These are phyloP conservation scores for Bettongia penicillata DNA, from an alignment of 2,113 vertebrate species.

Conservation along the genomic window DNA sequence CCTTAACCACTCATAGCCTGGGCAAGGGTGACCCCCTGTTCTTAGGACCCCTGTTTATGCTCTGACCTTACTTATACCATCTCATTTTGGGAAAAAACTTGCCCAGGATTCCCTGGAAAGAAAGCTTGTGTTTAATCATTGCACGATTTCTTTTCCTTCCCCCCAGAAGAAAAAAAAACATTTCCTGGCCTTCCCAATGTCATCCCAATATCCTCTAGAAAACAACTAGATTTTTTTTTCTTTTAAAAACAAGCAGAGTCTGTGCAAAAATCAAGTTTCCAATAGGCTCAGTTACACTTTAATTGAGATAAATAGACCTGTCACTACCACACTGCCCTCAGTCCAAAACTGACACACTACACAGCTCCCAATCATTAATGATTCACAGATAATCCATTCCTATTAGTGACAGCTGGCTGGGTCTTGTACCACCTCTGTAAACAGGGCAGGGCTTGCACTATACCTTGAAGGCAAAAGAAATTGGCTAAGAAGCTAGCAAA, in stretches of 20 bases:
- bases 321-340: background rate
- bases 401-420: background rate
- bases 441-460: background rate
- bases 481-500: background rate
- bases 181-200: slow-evolving; percentile 12
- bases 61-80: background rate
- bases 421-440: background rate
- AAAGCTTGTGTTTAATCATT: slow-evolving; percentile 13
- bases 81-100: background rate
- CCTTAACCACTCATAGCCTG: background rate
- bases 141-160: background rate
- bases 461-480: background rate
- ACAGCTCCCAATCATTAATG: slow-evolving; percentile 8
- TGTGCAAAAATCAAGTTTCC: slow-evolving; percentile 47
- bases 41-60: background rate
- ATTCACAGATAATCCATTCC: background rate
- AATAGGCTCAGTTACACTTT: slow-evolving; percentile 7
- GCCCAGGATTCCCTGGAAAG: slow-evolving; percentile 25
- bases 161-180: background rate
- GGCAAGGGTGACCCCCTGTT: background rate
- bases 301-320: slow-evolving; percentile 11
- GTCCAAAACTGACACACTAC: background rate
- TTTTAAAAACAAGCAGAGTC: background rate
- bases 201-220: background rate
- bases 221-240: background rate